Conservation (phyloP, 2,888 invertebrate species). For the Lepidocyrtinus sp. region DNA sequence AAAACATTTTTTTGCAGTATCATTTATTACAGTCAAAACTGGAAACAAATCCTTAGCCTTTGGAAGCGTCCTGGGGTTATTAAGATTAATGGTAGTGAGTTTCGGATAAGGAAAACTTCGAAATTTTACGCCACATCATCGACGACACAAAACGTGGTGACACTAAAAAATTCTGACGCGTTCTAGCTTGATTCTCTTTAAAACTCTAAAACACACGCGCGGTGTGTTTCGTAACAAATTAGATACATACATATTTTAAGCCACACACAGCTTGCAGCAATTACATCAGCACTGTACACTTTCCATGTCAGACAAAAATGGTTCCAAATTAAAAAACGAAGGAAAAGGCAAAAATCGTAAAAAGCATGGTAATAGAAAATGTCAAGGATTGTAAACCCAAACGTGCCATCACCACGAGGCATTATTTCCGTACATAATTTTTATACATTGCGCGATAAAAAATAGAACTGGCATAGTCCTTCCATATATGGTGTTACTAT, state of each 20-base stretch:
- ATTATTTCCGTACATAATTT: not conserved
- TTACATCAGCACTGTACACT: not conserved
- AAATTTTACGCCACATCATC: too few species aligned
- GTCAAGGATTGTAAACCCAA: not conserved
- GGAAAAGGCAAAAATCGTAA: not conserved
- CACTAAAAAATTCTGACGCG: too few species aligned
- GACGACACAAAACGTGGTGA: too few species aligned
- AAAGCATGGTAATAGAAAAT: slow-evolving; percentile 1
- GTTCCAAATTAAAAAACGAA: not conserved
- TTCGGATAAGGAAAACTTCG: too few species aligned
- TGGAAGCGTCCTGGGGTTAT: too few species aligned
- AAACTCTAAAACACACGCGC: not conserved
- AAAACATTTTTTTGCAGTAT: too few species aligned
- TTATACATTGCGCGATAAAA: not conserved
- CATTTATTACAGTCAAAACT: too few species aligned
- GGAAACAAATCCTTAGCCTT: too few species aligned
- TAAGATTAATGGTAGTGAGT: too few species aligned
- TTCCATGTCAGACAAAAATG: not conserved
- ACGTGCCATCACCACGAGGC: not conserved
- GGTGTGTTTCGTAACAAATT: not conserved
- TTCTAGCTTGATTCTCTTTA: not conserved
- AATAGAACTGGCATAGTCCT: not conserved
- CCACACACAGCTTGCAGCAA: not conserved
- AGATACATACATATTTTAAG: not conserved
- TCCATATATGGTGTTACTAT: slow-evolving; percentile 39